Base-by-base conservation (phyloP, 2,888 invertebrate genomes). In the Microctonus aethiopoides region DNA sequence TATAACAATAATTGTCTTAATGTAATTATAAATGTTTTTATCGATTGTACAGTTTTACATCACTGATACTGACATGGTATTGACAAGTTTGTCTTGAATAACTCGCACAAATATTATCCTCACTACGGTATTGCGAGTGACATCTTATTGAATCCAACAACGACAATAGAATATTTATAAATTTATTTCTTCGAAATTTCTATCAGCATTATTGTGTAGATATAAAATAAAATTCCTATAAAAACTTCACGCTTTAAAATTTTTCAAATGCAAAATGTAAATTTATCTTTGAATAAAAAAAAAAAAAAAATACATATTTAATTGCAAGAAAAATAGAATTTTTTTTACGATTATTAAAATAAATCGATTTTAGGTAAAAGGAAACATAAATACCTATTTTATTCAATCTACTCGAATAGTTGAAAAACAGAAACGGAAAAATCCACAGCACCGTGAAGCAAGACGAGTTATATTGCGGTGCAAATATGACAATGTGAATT, bases 401-500 rank as follows among this genome's bases (percentile, higher is more conserved):
- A 5, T 36, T 1, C 5, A 36, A 36, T 9, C 10, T 36, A 36
- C 1, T 10, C 10, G 10, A 36, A 10, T 5, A 36, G n/a, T n/a
- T n/a, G n/a, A n/a, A n/a, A n/a, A 36, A 36, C 6, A 36, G 4
- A 36, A 36, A 36, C 10, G 10, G n/a, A 36, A 10, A 36, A 20
- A 51, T 51, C 29, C 54, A 34, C 60, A 59, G 46, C 22, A 39
- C 20, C 24, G 52, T 26, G 36, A 36, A 16, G 24, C 22, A 13
- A 26, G 5, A 13, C 24, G 56, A 36, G 52, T 52, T 16, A 34
- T 26, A 65, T 26, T 41, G 46, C 41, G 41, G 29, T 41, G 54
- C 46, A 57, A 2, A 54, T n/a, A 9, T 59, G 36, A 13, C 54
- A 39, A 63, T 20, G 54, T 54, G 26, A 24, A 13, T 54, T 74